Percentiles rank a stretch among this genome's conserved stretches.
Evolutionary conservation across 2,888 invertebrate species (phyloP).

Genomic region (Myathropa florea): DNA sequence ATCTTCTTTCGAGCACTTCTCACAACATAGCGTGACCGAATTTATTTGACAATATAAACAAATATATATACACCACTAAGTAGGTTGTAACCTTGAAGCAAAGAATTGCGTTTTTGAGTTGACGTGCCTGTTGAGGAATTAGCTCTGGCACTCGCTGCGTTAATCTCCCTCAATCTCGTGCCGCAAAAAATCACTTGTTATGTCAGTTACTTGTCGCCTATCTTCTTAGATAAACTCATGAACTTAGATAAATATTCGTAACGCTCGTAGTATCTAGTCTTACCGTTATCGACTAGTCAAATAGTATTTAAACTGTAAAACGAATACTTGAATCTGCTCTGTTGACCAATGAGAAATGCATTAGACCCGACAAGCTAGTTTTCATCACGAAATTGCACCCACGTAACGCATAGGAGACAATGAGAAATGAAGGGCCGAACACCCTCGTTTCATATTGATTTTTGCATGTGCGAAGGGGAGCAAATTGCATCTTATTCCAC

Average conservation of each 20-base stretch:
- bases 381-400: not conserved
- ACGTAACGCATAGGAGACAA: constrained; percentile 1
- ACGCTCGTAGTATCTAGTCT: constrained; percentile 1
- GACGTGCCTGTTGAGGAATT: not conserved
- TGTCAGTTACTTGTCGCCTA: constrained; percentile 23
- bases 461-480: constrained; percentile 12
- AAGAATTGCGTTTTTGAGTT: not conserved
- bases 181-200: not conserved
- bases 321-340: no score
- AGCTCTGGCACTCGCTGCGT: not conserved
- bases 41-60: not conserved
- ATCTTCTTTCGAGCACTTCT: not conserved
- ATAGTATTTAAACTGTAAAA: constrained; percentile 7
- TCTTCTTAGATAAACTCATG: not conserved
- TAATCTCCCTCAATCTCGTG: not conserved
- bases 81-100: not conserved
- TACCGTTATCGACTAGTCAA: constrained; percentile 49
- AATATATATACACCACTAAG: not conserved
- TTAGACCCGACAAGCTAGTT: not conserved
- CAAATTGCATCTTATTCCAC: constrained; percentile 61
- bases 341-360: not conserved
- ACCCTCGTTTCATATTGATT: constrained; percentile 66
- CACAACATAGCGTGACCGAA: not conserved
- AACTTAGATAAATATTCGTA: constrained; percentile 31
- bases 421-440: constrained; percentile 16